Base-by-base conservation (phyloP, 2,113 vertebrate species). In the Cairina moschata region DNA sequence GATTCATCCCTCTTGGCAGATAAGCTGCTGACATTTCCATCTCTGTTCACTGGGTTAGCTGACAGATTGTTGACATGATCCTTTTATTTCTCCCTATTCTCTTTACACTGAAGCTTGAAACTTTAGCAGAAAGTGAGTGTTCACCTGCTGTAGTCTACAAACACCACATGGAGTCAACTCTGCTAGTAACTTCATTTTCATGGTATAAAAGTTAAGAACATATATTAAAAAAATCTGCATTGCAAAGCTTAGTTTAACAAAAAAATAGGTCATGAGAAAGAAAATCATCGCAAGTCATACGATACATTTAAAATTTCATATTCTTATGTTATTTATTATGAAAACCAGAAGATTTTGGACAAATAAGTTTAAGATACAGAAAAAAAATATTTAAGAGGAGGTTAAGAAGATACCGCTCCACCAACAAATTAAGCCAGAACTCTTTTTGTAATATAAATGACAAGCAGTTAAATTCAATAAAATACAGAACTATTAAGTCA, bases 1-100 rank as follows among this genome's bases (percentile, higher is more conserved):
- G 80, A 86, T 84, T 95, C 72, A 93, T 83, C 50, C 44, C 77
- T 77, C 22, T 73, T 50, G 67, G 81, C 93, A 86, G 55, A 86
- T 4, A 80, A 89, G 48, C 58, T 73, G 60, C 59, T 87, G 92
- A 93, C 91, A 92, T 93, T 95, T 95, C 72, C 50, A 74, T 91
- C 50, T 80, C 91, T 87, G 22, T 89, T 86, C 83, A 67, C 79
- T 82, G 80, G 68, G 8, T 76, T 77, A 90, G 83, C 62, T 84
- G 91, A 88, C 56, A 91, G 91, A 93, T n/a, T 75, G 72, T 78
- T 91, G 65, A 90, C 91, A 91, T 15, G 46, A 92, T 72, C 67
- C 26, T 58, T 91, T 88, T 54, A 42, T 72, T 81, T 88, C 52
- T 86, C 66, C 60, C 22, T 56, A 52, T 79, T 86, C 42, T 86